A percentile compares a stretch with the other conserved stretches of the same genome.
Evolutionary conservation across 53 echinoderm and acorn worm species (phyloP).

Genomic region (Patiria pectinifera): DNA sequence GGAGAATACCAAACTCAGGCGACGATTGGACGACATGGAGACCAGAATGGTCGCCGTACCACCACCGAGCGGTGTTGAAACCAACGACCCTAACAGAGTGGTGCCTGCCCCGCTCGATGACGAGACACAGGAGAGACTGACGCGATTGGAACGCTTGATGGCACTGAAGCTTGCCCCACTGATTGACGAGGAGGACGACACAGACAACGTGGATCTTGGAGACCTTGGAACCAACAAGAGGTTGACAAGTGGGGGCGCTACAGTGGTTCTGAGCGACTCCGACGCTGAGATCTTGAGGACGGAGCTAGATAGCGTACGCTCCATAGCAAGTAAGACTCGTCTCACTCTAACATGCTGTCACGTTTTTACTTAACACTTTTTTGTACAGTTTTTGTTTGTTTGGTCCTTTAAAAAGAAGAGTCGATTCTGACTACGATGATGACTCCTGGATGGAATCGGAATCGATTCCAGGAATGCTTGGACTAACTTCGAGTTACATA

Average conservation of each 20-base stretch:
- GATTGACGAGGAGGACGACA: constrained; percentile 10
- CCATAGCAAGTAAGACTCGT: constrained; percentile 53
- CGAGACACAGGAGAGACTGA: constrained; percentile 44
- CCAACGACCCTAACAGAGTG: not conserved
- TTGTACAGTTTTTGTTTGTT: too few species aligned
- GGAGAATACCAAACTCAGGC: constrained; percentile 65
- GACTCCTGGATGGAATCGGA: too few species aligned
- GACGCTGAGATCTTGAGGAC: constrained; percentile 59
- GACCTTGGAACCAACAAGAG: not conserved
- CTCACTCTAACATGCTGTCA: too few species aligned
- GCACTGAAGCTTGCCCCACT: constrained; percentile 42
- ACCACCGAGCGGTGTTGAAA: too few species aligned
- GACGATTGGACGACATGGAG: constrained; percentile 43
- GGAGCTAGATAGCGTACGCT: constrained; percentile 55
- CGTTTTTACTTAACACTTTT: too few species aligned
- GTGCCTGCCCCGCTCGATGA: not conserved
- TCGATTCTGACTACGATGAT: too few species aligned
- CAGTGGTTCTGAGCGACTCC: not conserved
- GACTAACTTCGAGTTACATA: too few species aligned
- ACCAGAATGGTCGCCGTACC: not conserved
- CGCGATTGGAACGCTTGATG: constrained; percentile 55
- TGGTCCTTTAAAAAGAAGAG: too few species aligned
- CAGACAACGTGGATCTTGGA: not conserved
- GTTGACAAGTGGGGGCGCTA: not conserved
- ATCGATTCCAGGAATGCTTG: too few species aligned